Conservation (phyloP, 2,888 invertebrate genomes). For the Lithosia quadra region DNA sequence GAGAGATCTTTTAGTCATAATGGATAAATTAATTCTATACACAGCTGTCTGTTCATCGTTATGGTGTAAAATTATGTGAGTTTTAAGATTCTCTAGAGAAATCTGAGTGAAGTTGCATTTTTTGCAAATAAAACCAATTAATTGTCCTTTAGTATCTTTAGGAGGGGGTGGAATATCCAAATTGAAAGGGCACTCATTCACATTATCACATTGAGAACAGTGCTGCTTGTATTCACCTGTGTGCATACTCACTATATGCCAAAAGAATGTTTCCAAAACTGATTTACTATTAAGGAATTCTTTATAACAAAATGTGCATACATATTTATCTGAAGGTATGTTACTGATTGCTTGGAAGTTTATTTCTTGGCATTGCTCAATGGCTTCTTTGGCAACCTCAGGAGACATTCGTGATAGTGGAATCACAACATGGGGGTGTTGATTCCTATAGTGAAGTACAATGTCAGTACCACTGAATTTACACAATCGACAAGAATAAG, state of each 20-base stretch:
- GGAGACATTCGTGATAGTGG: slow-evolving; percentile 88
- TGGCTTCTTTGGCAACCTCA: slow-evolving; percentile 83
- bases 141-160: slow-evolving; percentile 70
- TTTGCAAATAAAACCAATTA: slow-evolving; percentile 89
- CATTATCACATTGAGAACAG: slow-evolving; percentile 87
- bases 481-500: slow-evolving; percentile 88
- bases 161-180: slow-evolving; percentile 80
- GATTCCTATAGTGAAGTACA: slow-evolving; percentile 89
- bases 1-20: slow-evolving; percentile 65
- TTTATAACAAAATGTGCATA: slow-evolving; percentile 78
- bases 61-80: slow-evolving; percentile 88
- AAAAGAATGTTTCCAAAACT: slow-evolving; percentile 86
- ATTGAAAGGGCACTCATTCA: slow-evolving; percentile 67
- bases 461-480: slow-evolving; percentile 87
- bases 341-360: slow-evolving; percentile 72
- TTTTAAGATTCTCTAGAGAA: slow-evolving; percentile 86
- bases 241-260: slow-evolving; percentile 90
- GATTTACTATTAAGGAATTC: slow-evolving; percentile 66
- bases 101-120: slow-evolving; percentile 92
- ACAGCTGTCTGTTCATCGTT: slow-evolving; percentile 79
- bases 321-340: slow-evolving; percentile 70
- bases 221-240: slow-evolving; percentile 92
- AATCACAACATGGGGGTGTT: slow-evolving; percentile 89
- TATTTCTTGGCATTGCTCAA: slow-evolving; percentile 82
- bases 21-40: slow-evolving; percentile 74